These are phyloP conservation scores for Lasioglossum leucozonium DNA, from an alignment of 2,888 invertebrate species.

Conservation along the genomic window DNA sequence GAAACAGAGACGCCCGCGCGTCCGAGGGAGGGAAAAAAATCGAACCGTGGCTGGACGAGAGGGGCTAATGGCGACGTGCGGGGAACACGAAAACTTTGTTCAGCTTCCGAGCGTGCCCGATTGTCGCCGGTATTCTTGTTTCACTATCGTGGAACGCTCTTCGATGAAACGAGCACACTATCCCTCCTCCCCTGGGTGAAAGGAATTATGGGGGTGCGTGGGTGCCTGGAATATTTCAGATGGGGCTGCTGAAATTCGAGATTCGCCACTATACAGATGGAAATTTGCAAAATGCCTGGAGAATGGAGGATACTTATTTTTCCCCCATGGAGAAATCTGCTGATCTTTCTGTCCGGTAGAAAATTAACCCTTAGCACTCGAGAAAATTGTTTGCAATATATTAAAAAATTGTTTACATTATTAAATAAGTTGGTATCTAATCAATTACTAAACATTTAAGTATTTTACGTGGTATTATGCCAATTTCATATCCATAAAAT, in stretches of 20 bases:
- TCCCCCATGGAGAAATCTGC: neutral
- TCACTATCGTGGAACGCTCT: neutral
- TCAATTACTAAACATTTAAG: no score
- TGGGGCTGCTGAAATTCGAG: neutral
- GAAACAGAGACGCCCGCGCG: neutral
- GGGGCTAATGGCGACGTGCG: constrained; percentile 12
- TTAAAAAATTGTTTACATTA: no score
- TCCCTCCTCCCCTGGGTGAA: neutral
- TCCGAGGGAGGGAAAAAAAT: constrained; percentile 27
- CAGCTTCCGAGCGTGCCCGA: neutral
- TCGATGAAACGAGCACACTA: neutral
- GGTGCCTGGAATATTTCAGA: neutral
- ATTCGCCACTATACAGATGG: neutral
- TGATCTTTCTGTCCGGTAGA: neutral
- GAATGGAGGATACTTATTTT: neutral
- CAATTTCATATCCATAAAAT: no score
- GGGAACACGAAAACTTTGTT: constrained; percentile 15
- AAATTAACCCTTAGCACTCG: no score
- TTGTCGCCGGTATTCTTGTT: neutral
- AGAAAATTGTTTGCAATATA: no score
- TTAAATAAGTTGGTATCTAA: no score
- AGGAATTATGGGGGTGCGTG: neutral
- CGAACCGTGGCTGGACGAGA: constrained; percentile 14
- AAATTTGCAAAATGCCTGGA: neutral
- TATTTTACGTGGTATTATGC: no score